A percentile compares a stretch with the other conserved stretches of the same genome.
phyloP scores from a whole-genome alignment of 2,888 invertebrate species.

The Andrena camellia region DNA sequence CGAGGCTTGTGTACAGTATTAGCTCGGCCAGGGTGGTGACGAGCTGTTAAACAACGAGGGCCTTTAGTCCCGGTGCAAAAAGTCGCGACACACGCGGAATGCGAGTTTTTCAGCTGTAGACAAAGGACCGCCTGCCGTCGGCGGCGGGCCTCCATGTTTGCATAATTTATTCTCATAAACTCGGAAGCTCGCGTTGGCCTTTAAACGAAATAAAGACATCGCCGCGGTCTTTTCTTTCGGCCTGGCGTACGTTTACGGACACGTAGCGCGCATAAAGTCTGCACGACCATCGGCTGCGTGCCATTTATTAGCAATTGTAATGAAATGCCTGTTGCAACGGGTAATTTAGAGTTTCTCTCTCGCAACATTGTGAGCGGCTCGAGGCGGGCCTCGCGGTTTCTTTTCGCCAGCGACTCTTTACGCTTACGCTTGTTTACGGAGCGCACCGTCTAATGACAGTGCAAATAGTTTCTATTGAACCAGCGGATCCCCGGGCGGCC shows the following conservation, averaged over 20 bases:
- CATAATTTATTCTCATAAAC: slow-evolving; percentile 66
- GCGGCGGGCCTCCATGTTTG: slow-evolving; percentile 48
- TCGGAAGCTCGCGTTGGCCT: slow-evolving; percentile 55
- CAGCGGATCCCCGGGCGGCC: slow-evolving; percentile 59
- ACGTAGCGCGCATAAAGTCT: slow-evolving; percentile 53
- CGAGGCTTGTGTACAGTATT: slow-evolving; percentile 5
- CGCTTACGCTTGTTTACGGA: slow-evolving; percentile 51
- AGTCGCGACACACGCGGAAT: slow-evolving; percentile 50
- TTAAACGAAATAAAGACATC: slow-evolving; percentile 60
- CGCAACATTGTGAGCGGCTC: slow-evolving; percentile 52
- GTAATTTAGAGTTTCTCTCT: slow-evolving; percentile 65
- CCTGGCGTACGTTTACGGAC: slow-evolving; percentile 43
- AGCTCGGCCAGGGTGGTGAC: slow-evolving; percentile 24
- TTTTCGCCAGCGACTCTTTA: slow-evolving; percentile 28
- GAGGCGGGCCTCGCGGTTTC: slow-evolving; percentile 15
- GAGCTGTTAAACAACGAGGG: slow-evolving; percentile 43
- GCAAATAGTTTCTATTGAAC: slow-evolving; percentile 81
- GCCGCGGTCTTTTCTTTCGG: slow-evolving; percentile 36
- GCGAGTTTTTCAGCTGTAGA: slow-evolving; percentile 27
- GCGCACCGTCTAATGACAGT: slow-evolving; percentile 75
- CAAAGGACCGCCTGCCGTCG: slow-evolving; percentile 39
- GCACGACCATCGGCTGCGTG: slow-evolving; percentile 55
- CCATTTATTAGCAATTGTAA: slow-evolving; percentile 67
- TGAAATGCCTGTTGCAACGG: slow-evolving; percentile 62
- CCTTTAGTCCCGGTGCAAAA: slow-evolving; percentile 34